Evolutionary conservation across 2,888 invertebrate genomes (phyloP).

Genomic region (Machimus atricapillus): DNA sequence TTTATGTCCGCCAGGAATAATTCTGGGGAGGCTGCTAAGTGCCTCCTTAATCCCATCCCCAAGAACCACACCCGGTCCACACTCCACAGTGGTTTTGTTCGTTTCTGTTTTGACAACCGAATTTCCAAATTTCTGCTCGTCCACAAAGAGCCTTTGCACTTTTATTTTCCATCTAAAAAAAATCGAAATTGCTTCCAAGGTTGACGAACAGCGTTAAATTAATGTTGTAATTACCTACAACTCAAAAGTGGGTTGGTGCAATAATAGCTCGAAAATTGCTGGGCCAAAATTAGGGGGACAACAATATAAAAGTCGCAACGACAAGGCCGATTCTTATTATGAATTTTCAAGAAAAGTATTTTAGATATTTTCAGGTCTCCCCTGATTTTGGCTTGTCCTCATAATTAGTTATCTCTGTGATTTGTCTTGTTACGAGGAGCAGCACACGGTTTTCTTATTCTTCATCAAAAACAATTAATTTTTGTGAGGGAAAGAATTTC

Average conservation of each 20-base stretch:
- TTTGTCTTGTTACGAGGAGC: not conserved
- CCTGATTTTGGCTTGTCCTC: not conserved
- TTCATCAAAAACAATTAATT: not conserved
- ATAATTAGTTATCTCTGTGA: not conserved
- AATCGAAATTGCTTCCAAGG: not conserved
- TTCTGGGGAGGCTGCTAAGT: not conserved
- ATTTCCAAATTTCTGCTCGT: not conserved
- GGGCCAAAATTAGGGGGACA: not conserved
- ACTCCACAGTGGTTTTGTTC: not conserved
- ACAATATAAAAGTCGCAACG: not conserved
- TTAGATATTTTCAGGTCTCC: not conserved
- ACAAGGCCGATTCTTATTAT: not conserved
- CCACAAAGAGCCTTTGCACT: not conserved
- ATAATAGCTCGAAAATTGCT: not conserved
- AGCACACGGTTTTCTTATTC: not conserved
- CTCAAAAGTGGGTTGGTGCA: not conserved
- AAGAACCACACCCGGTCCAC: not conserved
- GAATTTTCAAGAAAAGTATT: not conserved
- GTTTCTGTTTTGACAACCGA: not conserved
- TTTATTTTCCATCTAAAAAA: not conserved
- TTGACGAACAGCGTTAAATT: not conserved
- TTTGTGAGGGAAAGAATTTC: not conserved
- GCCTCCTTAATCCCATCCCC: not conserved
- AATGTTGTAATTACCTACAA: not conserved
- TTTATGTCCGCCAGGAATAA: not conserved